A percentile compares a stretch with the other conserved stretches of the same genome.
Evolutionary conservation across 2,888 invertebrate genomes (phyloP).

Genomic region (Dysmachus trigonus): DNA sequence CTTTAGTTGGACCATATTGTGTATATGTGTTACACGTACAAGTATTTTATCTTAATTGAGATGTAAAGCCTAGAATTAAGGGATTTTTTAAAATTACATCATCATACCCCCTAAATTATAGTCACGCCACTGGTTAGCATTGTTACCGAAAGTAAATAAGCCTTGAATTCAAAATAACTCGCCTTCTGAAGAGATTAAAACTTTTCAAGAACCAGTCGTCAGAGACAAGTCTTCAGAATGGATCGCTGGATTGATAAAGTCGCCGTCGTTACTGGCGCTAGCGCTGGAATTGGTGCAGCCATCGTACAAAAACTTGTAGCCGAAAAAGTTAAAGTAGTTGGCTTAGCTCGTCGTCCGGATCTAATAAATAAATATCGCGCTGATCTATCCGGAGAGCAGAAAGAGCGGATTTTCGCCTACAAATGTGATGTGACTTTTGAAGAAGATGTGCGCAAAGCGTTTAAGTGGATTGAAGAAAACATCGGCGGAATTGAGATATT

Average conservation of each 20-base stretch:
- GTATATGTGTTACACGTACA: too few relatives aligned
- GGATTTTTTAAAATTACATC: too few relatives aligned
- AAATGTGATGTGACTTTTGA: conserved; percentile 68
- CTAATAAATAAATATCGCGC: conserved; percentile 59
- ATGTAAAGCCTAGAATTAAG: too few relatives aligned
- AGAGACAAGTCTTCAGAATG: conserved; percentile 56
- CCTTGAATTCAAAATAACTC: background rate
- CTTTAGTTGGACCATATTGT: too few relatives aligned
- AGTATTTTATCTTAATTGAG: too few relatives aligned
- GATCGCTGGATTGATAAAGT: conserved; percentile 71
- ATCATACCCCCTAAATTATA: too few relatives aligned
- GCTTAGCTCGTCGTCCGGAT: conserved; percentile 66
- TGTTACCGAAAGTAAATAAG: background rate
- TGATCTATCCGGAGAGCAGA: conserved; percentile 53
- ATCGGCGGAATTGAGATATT: conserved; percentile 69
- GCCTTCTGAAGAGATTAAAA: background rate
- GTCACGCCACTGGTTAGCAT: background rate
- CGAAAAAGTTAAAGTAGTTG: conserved; percentile 68
- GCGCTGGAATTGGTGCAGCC: conserved; percentile 70
- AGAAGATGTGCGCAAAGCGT: conserved; percentile 67
- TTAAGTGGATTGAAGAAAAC: conserved; percentile 65
- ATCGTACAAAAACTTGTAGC: conserved; percentile 64
- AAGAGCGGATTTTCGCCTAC: conserved; percentile 57
- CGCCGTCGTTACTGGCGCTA: conserved; percentile 73
- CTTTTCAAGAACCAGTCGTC: background rate